These are phyloP conservation scores for Anarhynchus alexandrinus DNA, from an alignment of 2,113 vertebrate species.

Conservation along the genomic window DNA sequence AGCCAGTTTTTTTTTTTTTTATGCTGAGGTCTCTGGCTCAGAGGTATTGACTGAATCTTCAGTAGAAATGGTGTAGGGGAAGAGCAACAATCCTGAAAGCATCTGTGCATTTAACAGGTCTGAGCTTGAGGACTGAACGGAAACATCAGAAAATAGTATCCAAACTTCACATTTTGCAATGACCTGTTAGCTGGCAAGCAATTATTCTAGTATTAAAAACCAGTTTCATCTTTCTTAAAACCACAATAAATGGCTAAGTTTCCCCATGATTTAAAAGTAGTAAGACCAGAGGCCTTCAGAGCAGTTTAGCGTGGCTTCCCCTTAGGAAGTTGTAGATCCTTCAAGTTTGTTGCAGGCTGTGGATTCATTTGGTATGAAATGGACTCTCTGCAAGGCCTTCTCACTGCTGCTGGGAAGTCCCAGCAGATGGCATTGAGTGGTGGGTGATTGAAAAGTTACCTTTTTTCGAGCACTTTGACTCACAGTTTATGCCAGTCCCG, in stretches of 20 bases:
- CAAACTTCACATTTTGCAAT: neutral
- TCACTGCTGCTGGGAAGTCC: neutral
- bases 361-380: neutral
- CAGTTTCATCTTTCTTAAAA: neutral
- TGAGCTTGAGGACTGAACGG: neutral
- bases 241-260: neutral
- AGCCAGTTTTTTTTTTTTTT: neutral
- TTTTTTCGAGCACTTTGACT: neutral
- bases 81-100: neutral
- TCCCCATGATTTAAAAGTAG: neutral
- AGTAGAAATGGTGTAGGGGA: neutral
- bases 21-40: neutral
- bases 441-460: neutral
- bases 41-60: neutral
- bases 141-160: neutral
- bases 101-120: neutral
- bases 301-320: neutral
- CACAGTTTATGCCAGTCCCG: neutral
- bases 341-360: neutral
- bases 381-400: neutral
- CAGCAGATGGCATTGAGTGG: rapidly evolving
- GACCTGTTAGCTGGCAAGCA: neutral
- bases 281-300: neutral
- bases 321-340: neutral
- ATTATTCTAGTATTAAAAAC: neutral